Conservation (phyloP, 2,888 invertebrate species). For the Heteromyza rotundicornis region DNA sequence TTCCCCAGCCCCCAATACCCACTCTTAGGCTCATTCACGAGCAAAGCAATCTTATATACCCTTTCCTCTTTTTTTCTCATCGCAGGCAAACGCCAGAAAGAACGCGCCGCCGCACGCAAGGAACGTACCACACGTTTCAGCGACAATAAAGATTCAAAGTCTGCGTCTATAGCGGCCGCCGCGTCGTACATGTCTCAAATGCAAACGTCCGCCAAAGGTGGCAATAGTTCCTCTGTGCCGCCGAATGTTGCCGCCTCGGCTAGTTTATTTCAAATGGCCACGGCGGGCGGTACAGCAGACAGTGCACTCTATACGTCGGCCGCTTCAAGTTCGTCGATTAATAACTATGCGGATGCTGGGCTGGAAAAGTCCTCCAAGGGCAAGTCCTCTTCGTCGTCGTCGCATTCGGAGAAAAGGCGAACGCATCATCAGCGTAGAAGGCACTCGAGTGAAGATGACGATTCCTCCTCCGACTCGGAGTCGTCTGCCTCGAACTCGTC, state of each 20-base stretch:
- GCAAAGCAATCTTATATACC: too few relatives aligned
- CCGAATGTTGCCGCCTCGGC: neutral
- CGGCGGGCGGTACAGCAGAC: constrained; percentile 32
- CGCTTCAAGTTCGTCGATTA: neutral
- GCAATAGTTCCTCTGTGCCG: constrained; percentile 8
- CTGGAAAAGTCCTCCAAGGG: constrained; percentile 42
- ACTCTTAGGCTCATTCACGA: neutral
- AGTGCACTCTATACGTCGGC: neutral
- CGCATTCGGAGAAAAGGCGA: neutral
- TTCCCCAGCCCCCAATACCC: neutral
- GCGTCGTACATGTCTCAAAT: constrained; percentile 42
- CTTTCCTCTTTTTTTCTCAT: too few relatives aligned
- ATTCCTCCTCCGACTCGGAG: neutral
- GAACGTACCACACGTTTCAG: constrained; percentile 61
- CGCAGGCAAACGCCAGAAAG: constrained; percentile 55
- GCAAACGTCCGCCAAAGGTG: constrained; percentile 7
- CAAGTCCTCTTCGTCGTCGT: constrained; percentile 23
- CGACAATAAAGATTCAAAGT: constrained; percentile 57
- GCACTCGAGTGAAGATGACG: constrained; percentile 1
- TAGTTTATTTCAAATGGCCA: constrained; percentile 39
- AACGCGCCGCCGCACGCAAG: constrained; percentile 42
- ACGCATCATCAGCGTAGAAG: neutral
- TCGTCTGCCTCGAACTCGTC: constrained; percentile 27
- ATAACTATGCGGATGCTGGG: constrained; percentile 47
- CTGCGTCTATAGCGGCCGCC: constrained; percentile 28